Conservation (phyloP, 2,113 vertebrate genomes). For the Thermophis baileyi region DNA sequence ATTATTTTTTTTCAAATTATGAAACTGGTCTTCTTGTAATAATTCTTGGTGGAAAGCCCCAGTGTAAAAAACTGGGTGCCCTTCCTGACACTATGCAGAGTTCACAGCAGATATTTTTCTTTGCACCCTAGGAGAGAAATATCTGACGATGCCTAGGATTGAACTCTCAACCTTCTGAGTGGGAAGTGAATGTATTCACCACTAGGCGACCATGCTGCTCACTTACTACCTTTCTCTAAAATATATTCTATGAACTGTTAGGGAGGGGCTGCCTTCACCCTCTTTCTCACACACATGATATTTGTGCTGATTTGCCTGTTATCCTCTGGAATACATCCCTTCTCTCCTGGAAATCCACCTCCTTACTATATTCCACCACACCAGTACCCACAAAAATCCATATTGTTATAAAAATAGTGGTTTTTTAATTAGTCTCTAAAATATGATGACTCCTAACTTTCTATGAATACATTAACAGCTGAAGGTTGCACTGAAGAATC, state of each 20-base stretch:
- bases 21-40: background rate
- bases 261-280: background rate
- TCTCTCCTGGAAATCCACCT: background rate
- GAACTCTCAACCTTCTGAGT: background rate
- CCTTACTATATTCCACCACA: background rate
- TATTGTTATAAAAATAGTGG: background rate
- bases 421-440: background rate
- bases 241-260: background rate
- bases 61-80: background rate
- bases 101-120: background rate
- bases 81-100: background rate
- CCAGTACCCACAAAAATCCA: background rate
- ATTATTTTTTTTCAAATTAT: background rate
- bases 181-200: background rate
- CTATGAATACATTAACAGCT: background rate
- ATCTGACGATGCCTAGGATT: background rate
- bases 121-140: background rate
- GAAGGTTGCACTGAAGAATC: background rate
- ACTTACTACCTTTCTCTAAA: background rate
- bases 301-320: background rate
- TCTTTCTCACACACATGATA: background rate
- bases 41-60: background rate
- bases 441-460: background rate
- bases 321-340: background rate
- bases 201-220: background rate